Conservation (phyloP, 2,888 invertebrate species). For the Tenthredo notha region DNA sequence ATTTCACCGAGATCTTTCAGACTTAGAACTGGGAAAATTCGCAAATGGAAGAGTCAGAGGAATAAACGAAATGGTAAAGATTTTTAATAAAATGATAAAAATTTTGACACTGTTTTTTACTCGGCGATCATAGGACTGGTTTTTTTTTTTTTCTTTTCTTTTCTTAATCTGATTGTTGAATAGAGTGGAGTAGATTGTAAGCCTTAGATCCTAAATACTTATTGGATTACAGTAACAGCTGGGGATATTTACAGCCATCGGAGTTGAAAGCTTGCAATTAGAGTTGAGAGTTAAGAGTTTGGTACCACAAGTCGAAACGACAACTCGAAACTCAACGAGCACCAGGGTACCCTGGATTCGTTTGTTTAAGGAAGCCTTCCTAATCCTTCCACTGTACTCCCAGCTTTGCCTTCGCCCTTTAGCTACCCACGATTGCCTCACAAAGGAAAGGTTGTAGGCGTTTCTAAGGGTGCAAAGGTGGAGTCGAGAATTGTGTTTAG, state of each 20-base stretch:
- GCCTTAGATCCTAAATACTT: constrained; percentile 4
- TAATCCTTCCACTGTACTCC: constrained; percentile 34
- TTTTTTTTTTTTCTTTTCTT: too few relatives aligned
- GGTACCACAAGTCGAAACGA: constrained; percentile 44
- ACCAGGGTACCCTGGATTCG: neutral
- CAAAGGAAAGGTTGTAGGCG: constrained; percentile 35
- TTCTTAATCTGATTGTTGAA: neutral
- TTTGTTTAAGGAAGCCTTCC: constrained; percentile 39
- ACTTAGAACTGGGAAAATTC: neutral
- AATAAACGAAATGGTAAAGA: neutral
- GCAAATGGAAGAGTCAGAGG: neutral
- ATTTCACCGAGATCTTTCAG: neutral
- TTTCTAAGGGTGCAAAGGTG: constrained; percentile 39
- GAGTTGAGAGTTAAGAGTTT: constrained; percentile 32
- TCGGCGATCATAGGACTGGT: neutral
- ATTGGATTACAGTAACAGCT: constrained; percentile 20
- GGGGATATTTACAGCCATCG: constrained; percentile 23
- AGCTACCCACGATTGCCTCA: constrained; percentile 13
- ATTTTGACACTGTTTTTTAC: neutral
- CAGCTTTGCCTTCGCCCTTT: constrained; percentile 1
- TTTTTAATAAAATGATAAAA: too few relatives aligned
- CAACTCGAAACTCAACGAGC: constrained; percentile 16
- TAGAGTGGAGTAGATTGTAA: neutral
- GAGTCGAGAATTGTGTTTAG: constrained; percentile 33
- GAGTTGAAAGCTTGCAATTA: constrained; percentile 16